These are phyloP conservation scores for Chlamydotis undulata DNA, from an alignment of 2,113 vertebrate species.

Conservation along the genomic window DNA sequence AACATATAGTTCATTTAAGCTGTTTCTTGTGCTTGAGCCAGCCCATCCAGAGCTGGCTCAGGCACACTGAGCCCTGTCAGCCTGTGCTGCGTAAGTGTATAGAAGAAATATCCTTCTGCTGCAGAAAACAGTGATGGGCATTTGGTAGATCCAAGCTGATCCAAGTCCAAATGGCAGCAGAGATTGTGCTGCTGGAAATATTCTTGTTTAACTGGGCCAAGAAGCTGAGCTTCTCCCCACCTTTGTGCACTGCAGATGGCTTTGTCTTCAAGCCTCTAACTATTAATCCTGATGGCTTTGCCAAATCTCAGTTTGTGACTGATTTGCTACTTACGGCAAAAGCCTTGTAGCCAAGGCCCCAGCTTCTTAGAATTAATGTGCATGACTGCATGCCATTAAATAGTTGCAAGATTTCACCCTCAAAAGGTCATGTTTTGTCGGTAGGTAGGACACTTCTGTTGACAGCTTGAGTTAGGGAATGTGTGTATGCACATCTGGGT, in stretches of 20 bases:
- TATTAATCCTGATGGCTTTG: not conserved
- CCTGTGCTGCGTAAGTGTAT: rapidly evolving
- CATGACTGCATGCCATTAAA: not conserved
- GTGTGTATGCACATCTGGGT: not conserved
- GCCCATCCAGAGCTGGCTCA: not conserved
- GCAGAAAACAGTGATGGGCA: not conserved
- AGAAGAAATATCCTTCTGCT: not conserved
- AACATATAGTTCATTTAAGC: not conserved
- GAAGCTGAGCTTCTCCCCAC: not conserved
- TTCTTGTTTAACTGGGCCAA: not conserved
- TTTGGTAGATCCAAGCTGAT: not conserved
- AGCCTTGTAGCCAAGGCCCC: not conserved
- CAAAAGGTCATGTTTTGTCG: not conserved
- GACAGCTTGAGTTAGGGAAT: not conserved
- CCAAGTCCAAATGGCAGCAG: not conserved
- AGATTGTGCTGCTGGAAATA: not conserved
- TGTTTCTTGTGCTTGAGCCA: not conserved
- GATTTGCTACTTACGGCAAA: not conserved
- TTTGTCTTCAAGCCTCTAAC: not conserved
- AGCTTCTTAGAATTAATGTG: not conserved
- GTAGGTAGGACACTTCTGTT: not conserved
- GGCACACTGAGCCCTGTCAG: not conserved
- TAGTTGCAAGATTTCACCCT: not conserved
- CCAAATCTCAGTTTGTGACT: not conserved
- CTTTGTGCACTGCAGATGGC: not conserved